A percentile compares a stretch with the other conserved stretches of the same genome.
Conservation (phyloP, 2,888 invertebrate species). For the Agapetus fuscipes region DNA sequence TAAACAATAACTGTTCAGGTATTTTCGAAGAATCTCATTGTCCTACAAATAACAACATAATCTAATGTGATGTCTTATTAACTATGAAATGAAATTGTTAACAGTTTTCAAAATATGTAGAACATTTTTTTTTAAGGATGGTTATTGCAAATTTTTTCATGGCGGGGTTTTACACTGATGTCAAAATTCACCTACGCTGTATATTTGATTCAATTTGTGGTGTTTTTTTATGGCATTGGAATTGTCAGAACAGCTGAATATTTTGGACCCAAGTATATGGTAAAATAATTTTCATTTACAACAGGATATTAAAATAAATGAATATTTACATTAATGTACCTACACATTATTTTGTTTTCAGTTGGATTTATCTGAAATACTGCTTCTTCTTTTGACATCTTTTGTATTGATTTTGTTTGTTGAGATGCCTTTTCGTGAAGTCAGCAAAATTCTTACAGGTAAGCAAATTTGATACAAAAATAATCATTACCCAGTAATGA, state of each 20-base stretch:
- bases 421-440: slow-evolving; percentile 51
- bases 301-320: no score
- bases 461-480: no score
- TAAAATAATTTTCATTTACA: no score
- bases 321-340: no score
- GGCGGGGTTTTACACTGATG: slow-evolving; percentile 45
- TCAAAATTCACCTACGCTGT: slow-evolving; percentile 51
- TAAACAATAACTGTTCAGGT: slow-evolving; percentile 45
- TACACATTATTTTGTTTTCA: slow-evolving; percentile 34
- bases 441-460: slow-evolving; percentile 45
- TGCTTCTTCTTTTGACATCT: slow-evolving; percentile 36
- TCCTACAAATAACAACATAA: no score
- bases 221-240: slow-evolving; percentile 56
- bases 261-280: slow-evolving; percentile 41
- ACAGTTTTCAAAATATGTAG: no score
- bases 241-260: slow-evolving; percentile 39
- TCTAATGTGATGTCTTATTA: no score
- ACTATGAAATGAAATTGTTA: no score
- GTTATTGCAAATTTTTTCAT: slow-evolving; percentile 41
- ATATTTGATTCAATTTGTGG: slow-evolving; percentile 53
- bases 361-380: slow-evolving; percentile 42
- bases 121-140: no score
- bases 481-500: no score
- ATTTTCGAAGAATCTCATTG: no score
- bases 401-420: slow-evolving; percentile 42